Evolutionary conservation across 2,113 vertebrate genomes (phyloP).

Genomic region (Ceratotherium simum): DNA sequence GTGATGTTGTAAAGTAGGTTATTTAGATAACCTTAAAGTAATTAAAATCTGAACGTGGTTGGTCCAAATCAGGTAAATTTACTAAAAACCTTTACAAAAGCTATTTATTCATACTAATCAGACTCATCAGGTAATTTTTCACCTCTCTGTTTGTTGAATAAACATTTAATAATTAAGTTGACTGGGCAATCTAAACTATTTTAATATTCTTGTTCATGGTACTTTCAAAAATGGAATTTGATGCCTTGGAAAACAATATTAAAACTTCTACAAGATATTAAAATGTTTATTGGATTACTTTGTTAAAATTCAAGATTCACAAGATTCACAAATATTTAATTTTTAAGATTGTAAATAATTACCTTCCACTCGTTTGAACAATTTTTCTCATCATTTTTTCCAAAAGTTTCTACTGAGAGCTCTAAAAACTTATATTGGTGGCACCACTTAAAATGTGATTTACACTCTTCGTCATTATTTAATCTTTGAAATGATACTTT

Average conservation of each 20-base stretch:
- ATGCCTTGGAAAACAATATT: not conserved
- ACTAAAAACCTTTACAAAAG: not conserved
- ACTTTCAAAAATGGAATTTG: not conserved
- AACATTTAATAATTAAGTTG: not conserved
- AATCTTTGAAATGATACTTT: slow-evolving; percentile 84
- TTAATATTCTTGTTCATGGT: not conserved
- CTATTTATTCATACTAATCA: not conserved
- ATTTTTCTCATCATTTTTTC: slow-evolving; percentile 45
- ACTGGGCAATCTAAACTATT: not conserved
- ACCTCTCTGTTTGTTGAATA: not conserved
- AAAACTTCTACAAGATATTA: slow-evolving; percentile 12
- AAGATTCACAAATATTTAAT: not conserved
- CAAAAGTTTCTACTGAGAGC: slow-evolving; percentile 26
- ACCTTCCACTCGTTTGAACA: not conserved
- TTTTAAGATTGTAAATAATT: slow-evolving; percentile 24
- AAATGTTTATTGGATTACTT: not conserved
- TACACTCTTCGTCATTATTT: slow-evolving; percentile 79
- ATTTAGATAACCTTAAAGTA: slow-evolving; percentile 14
- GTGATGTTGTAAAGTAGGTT: not conserved
- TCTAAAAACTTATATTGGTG: slow-evolving; percentile 71
- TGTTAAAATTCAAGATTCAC: not conserved
- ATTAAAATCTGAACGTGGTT: not conserved
- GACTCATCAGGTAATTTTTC: not conserved
- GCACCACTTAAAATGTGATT: slow-evolving; percentile 76
- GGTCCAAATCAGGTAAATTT: not conserved